A percentile compares a stretch with the other conserved stretches of the same genome.
phyloP scores from a whole-genome alignment of 2,113 vertebrate genomes.

The Sturnira hondurensis region DNA sequence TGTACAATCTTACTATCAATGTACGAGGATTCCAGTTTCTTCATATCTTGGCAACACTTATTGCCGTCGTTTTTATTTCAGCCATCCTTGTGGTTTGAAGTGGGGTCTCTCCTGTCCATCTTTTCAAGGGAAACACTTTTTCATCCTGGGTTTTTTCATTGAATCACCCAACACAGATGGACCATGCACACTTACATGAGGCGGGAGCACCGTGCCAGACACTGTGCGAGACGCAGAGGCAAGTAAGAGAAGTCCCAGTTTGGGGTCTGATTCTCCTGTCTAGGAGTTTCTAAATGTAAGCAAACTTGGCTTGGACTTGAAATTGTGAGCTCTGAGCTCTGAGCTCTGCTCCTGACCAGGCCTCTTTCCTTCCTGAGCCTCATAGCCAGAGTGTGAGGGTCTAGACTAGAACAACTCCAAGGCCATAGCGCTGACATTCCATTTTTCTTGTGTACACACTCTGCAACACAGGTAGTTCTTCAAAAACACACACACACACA shows the following conservation, averaged over 20 bases:
- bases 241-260: not conserved
- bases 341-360: not conserved
- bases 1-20: not conserved
- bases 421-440: not conserved
- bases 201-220: not conserved
- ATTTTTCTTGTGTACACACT: not conserved
- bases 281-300: not conserved
- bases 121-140: not conserved
- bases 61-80: not conserved
- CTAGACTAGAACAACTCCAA: not conserved
- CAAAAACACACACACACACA: not conserved
- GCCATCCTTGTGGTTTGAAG: not conserved
- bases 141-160: not conserved
- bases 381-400: not conserved
- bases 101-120: not conserved
- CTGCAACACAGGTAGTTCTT: not conserved
- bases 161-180: not conserved
- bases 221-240: not conserved
- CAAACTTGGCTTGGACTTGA: not conserved
- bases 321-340: not conserved
- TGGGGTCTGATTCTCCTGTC: not conserved
- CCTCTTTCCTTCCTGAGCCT: not conserved
- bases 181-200: not conserved
- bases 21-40: not conserved
- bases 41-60: not conserved